These are phyloP conservation scores for Daktulosphaira vitifoliae DNA, from an alignment of 1,140 invertebrate species.

Conservation along the genomic window DNA sequence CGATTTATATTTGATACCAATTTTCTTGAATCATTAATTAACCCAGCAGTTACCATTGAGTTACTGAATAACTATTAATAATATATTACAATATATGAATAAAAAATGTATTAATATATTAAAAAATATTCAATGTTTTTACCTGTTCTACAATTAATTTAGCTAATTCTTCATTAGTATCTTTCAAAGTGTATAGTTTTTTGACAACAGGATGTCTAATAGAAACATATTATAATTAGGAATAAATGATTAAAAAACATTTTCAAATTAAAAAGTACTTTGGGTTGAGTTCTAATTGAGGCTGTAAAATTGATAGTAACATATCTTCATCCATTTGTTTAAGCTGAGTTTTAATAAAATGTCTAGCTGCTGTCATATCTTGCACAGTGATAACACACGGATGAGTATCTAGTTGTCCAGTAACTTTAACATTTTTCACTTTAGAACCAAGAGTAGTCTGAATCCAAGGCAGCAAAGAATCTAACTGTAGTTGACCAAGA, in stretches of 20 bases:
- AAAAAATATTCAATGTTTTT: slow-evolving; percentile 35
- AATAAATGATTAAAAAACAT: slow-evolving; percentile 10
- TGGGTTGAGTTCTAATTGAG: slow-evolving; percentile 87
- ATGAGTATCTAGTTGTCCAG: slow-evolving; percentile 72
- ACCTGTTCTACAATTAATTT: slow-evolving; percentile 78
- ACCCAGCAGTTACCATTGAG: slow-evolving; percentile 87
- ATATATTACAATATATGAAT: slow-evolving; percentile 32
- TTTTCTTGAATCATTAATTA: slow-evolving; percentile 84
- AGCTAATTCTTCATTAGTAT: slow-evolving; percentile 68
- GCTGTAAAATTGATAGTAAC: slow-evolving; percentile 75
- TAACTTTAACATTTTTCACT: slow-evolving; percentile 64
- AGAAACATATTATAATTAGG: slow-evolving; percentile 43
- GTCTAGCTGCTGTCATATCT: slow-evolving; percentile 90
- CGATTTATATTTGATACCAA: slow-evolving; percentile 79
- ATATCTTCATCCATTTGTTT: slow-evolving; percentile 77
- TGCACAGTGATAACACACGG: slow-evolving; percentile 89
- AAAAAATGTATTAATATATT: slow-evolving; percentile 8
- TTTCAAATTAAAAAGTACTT: slow-evolving; percentile 50
- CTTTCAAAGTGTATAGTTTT: slow-evolving; percentile 68
- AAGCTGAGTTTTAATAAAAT: slow-evolving; percentile 84
- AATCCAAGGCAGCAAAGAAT: slow-evolving; percentile 69
- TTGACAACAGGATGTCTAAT: slow-evolving; percentile 80
- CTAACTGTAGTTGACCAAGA: slow-evolving; percentile 60
- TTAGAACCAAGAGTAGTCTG: slow-evolving; percentile 65
- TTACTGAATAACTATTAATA: slow-evolving; percentile 73